These are phyloP conservation scores for Epsilonema sp. DNA, from an alignment of 2,888 invertebrate species.

Conservation along the genomic window DNA sequence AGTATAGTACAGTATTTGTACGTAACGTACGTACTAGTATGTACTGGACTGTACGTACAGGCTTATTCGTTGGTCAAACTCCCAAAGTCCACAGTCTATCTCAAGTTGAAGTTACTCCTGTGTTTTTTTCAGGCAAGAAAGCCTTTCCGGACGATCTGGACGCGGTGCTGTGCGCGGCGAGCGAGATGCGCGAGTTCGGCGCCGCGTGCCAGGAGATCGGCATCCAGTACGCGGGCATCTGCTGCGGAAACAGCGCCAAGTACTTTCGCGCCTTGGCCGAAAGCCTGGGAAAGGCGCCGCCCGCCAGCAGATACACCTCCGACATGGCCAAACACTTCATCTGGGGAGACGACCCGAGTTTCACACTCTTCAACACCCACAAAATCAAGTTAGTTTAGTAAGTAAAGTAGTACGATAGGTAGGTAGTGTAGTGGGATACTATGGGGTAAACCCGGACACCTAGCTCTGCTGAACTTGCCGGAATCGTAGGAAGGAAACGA, in stretches of 20 bases:
- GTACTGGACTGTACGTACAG: too few species aligned
- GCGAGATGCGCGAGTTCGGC: slow-evolving; percentile 21
- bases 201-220: slow-evolving; percentile 17
- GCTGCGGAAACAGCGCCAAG: slow-evolving; percentile 23
- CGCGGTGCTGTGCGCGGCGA: slow-evolving; percentile 14
- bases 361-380: neutral
- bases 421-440: too few species aligned
- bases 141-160: slow-evolving; percentile 18
- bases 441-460: too few species aligned
- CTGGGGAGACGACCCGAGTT: slow-evolving; percentile 9
- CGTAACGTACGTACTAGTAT: too few species aligned
- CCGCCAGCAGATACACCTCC: slow-evolving; percentile 16
- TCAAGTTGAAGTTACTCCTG: too few species aligned
- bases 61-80: too few species aligned
- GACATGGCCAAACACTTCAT: slow-evolving; percentile 17
- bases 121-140: too few species aligned
- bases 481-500: too few species aligned
- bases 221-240: slow-evolving; percentile 20
- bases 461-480: too few species aligned
- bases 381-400: neutral
- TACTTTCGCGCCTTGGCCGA: slow-evolving; percentile 19
- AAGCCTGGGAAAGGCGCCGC: slow-evolving; percentile 18
- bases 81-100: too few species aligned
- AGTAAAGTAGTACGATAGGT: too few species aligned
- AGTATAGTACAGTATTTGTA: too few species aligned